Evolutionary conservation across 2,888 invertebrate species (phyloP).

Genomic region (Amiota mariae): DNA sequence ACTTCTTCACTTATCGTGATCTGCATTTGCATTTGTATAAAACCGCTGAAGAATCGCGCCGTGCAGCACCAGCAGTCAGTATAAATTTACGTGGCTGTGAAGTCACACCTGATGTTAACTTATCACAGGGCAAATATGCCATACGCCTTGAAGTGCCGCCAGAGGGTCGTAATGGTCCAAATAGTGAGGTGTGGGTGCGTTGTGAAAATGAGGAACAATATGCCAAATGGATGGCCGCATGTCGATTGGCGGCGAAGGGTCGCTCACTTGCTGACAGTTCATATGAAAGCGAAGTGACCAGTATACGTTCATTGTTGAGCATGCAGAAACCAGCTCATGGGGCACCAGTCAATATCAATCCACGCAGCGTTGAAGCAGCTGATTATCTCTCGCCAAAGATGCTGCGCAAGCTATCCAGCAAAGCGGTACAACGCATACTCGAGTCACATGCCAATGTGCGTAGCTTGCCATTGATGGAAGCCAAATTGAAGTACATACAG

Average conservation of each 20-base stretch:
- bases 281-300: constrained; percentile 92
- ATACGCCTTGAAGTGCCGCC: constrained; percentile 96
- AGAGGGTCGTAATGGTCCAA: constrained; percentile 95
- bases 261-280: constrained; percentile 96
- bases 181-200: constrained; percentile 96
- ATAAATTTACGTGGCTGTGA: constrained; percentile 94
- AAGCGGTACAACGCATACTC: constrained; percentile 92
- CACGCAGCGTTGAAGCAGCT: constrained; percentile 85
- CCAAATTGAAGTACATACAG: constrained; percentile 97
- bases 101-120: constrained; percentile 96
- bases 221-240: constrained; percentile 99
- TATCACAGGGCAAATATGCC: constrained; percentile 91
- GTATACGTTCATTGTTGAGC: constrained; percentile 89
- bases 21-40: constrained; percentile 90
- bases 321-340: constrained; percentile 90
- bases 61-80: constrained; percentile 80
- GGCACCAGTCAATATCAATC: constrained; percentile 81
- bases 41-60: constrained; percentile 83
- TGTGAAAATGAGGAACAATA: constrained; percentile 97
- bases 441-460: constrained; percentile 98
- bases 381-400: constrained; percentile 94
- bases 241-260: constrained; percentile 94
- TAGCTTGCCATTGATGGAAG: constrained; percentile 90
- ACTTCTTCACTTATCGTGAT: constrained; percentile 97
- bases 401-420: constrained; percentile 86